phyloP scores from a whole-genome alignment of 2,888 invertebrate genomes.

The Eurois occulta region DNA sequence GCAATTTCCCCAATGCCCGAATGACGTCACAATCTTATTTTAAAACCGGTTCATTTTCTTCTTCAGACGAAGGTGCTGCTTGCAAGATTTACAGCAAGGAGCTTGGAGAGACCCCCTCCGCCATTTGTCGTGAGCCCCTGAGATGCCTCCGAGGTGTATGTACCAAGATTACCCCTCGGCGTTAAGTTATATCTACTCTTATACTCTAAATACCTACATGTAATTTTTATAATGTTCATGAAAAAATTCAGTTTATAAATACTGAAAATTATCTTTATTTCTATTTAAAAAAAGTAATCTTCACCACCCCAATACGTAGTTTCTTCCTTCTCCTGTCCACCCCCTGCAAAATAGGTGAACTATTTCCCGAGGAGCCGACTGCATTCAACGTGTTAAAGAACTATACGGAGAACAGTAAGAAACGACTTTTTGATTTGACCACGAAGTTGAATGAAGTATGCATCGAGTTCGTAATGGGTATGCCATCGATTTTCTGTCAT shows the following conservation, averaged over 20 bases:
- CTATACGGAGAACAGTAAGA: conserved; percentile 1
- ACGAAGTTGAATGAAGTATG: conserved; percentile 18
- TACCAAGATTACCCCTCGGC: conserved; percentile 74
- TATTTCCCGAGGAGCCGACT: conserved; percentile 18
- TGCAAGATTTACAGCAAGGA: conserved; percentile 87
- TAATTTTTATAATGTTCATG: background rate
- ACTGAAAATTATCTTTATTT: background rate
- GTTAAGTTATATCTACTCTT: conserved; percentile 58
- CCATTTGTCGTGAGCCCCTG: conserved; percentile 82
- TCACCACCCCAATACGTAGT: background rate
- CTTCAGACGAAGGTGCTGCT: conserved; percentile 77
- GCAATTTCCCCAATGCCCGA: background rate
- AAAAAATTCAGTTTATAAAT: background rate
- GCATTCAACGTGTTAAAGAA: conserved; percentile 25
- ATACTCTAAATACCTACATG: conserved; percentile 4
- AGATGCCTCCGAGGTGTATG: conserved; percentile 81
- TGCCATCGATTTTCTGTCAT: conserved; percentile 21
- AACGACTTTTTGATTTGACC: conserved; percentile 20
- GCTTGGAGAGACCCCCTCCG: conserved; percentile 85
- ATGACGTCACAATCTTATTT: conserved; percentile 7
- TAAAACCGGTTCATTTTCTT: background rate
- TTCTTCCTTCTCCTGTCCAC: too few species aligned
- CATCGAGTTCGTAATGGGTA: conserved; percentile 4
- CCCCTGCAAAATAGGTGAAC: conserved; percentile 8
- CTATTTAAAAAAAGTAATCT: background rate